Evolutionary conservation across 2,888 invertebrate genomes (phyloP).

Genomic region (Brenthis ino): DNA sequence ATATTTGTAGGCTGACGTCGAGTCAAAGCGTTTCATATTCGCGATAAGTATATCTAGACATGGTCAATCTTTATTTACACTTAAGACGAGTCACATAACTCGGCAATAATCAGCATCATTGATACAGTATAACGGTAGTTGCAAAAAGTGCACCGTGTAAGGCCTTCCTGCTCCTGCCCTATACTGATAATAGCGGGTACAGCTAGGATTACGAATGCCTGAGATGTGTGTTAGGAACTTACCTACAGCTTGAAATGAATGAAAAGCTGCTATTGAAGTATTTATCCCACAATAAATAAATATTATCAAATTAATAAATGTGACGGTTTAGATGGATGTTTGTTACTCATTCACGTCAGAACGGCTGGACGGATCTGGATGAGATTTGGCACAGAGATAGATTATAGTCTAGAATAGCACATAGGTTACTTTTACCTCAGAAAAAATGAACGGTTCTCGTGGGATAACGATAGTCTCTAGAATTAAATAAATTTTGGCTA

Average conservation of each 20-base stretch:
- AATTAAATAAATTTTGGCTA: too few species aligned
- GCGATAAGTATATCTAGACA: not conserved
- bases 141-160: slow-evolving; percentile 52
- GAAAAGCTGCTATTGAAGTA: too few species aligned
- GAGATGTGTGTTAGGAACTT: slow-evolving; percentile 14
- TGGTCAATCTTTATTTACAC: slow-evolving; percentile 11
- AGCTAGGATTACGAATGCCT: slow-evolving; percentile 30
- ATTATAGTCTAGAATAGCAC: too few species aligned
- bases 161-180: slow-evolving; percentile 53
- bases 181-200: slow-evolving; percentile 32
- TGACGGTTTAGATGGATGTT: too few species aligned
- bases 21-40: not conserved
- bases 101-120: slow-evolving; percentile 24
- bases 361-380: too few species aligned
- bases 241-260: not conserved
- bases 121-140: slow-evolving; percentile 49
- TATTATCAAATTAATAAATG: too few species aligned
- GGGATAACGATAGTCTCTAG: too few species aligned
- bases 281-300: too few species aligned
- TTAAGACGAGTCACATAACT: slow-evolving; percentile 5
- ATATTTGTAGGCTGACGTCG: not conserved
- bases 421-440: too few species aligned
- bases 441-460: too few species aligned
- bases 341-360: too few species aligned
- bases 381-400: too few species aligned